phyloP scores from a whole-genome alignment of 2,888 invertebrate species.

The Leptinotarsa peninsularis region DNA sequence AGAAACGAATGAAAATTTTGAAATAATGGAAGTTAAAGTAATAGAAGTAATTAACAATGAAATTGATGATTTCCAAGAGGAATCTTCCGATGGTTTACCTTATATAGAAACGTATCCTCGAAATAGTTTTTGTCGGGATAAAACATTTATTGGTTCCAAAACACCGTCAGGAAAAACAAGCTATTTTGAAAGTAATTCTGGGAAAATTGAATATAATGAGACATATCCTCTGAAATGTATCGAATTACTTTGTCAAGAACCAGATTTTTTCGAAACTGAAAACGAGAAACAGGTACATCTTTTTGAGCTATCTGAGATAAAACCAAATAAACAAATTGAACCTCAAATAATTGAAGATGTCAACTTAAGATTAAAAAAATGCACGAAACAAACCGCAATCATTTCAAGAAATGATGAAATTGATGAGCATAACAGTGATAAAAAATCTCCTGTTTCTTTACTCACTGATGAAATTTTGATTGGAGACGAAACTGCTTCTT shows the following conservation, averaged over 20 bases:
- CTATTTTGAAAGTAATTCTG: not conserved
- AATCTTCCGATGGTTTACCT: conserved; percentile 11
- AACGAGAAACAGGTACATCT: not conserved
- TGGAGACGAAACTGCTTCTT: not conserved
- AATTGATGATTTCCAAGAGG: conserved; percentile 43
- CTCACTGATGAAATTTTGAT: not conserved
- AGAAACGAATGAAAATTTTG: conserved; percentile 31
- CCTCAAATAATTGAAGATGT: too few relatives aligned
- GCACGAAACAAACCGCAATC: not conserved
- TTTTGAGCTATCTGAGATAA: not conserved
- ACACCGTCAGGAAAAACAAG: not conserved
- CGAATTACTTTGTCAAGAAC: not conserved
- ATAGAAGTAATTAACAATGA: conserved; percentile 51
- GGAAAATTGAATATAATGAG: conserved; percentile 19
- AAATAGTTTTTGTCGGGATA: not conserved
- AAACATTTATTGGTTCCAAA: not conserved
- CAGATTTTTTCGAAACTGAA: not conserved
- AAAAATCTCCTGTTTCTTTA: not conserved
- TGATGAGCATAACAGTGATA: not conserved
- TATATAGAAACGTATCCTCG: conserved; percentile 28
- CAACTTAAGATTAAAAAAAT: too few relatives aligned
- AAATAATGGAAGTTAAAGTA: conserved; percentile 46
- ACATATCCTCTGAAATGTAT: conserved; percentile 7
- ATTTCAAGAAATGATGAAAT: not conserved
- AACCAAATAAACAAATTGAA: not conserved